Evolutionary conservation across 2,797 vertebrate genomes (phyloP).

Genomic region (Pseudopleuronectes americanus): DNA sequence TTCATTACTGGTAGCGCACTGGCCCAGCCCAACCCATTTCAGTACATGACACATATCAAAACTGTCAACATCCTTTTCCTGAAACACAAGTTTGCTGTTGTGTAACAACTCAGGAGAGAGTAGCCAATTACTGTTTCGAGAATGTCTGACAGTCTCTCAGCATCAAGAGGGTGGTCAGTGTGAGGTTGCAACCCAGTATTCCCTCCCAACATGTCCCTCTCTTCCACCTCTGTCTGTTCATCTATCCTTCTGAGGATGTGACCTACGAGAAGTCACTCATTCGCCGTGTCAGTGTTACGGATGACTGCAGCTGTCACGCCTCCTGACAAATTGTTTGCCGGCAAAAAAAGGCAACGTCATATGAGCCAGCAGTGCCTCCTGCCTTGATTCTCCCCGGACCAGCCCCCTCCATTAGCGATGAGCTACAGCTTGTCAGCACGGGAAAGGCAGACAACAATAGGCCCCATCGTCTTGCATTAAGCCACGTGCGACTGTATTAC

Average conservation of each 20-base stretch:
- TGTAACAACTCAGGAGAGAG: conserved; percentile 41
- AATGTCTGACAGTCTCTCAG: conserved; percentile 47
- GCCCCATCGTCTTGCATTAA: conserved; percentile 65
- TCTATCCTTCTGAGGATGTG: conserved; percentile 37
- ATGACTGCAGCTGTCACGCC: conserved; percentile 58
- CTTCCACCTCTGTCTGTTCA: conserved; percentile 22
- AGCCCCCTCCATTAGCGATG: conserved; percentile 68
- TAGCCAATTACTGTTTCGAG: conserved; percentile 59
- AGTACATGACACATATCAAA: conserved; percentile 27
- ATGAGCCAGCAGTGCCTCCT: conserved; percentile 35
- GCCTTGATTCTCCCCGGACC: conserved; percentile 41
- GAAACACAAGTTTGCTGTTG: conserved; percentile 34
- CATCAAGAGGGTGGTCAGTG: conserved; percentile 25
- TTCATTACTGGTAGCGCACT: conserved; percentile 45
- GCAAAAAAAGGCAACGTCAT: conserved; percentile 57
- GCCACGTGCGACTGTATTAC: conserved; percentile 45
- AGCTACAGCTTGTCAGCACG: conserved; percentile 64
- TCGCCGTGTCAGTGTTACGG: conserved; percentile 55
- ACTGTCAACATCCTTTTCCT: conserved; percentile 41
- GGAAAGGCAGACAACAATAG: conserved; percentile 56
- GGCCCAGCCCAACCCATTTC: conserved; percentile 42
- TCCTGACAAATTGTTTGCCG: conserved; percentile 64
- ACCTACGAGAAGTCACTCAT: conserved; percentile 52
- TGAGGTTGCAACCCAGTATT: conserved; percentile 44
- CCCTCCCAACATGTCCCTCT: conserved; percentile 28